Evolutionary conservation across 2,888 invertebrate genomes (phyloP).

Genomic region (Urechis unicinctus): DNA sequence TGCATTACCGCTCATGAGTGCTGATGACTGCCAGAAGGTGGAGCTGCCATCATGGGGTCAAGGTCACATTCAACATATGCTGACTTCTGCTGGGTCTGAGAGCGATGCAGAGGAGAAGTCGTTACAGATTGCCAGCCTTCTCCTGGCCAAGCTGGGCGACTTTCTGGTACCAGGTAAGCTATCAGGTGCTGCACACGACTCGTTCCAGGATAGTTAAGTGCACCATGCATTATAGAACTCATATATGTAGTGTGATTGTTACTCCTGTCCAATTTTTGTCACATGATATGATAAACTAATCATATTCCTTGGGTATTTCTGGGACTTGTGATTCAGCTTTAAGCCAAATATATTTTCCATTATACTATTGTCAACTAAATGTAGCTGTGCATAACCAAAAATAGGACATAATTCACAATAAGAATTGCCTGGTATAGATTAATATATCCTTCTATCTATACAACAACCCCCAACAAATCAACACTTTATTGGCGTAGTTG

Average conservation of each 20-base stretch:
- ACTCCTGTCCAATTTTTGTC: too few species aligned
- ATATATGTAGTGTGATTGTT: not conserved
- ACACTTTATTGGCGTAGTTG: too few species aligned
- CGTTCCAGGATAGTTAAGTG: not conserved
- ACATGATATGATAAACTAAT: too few species aligned
- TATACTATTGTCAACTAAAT: too few species aligned
- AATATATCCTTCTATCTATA: too few species aligned
- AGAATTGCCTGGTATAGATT: too few species aligned
- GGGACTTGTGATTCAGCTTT: too few species aligned
- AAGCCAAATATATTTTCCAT: too few species aligned
- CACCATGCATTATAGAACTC: not conserved
- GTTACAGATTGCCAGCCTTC: conserved; percentile 43
- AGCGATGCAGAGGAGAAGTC: conserved; percentile 33
- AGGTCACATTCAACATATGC: conserved; percentile 20
- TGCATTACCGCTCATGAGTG: conserved; percentile 45
- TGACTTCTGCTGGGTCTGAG: conserved; percentile 10
- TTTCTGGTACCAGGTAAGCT: conserved; percentile 46
- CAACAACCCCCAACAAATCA: too few species aligned
- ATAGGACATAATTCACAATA: too few species aligned
- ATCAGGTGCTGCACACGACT: not conserved
- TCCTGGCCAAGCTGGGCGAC: conserved; percentile 49
- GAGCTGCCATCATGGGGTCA: conserved; percentile 45
- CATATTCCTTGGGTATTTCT: too few species aligned
- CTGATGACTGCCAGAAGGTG: conserved; percentile 42
- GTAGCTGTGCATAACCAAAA: too few species aligned